Base-by-base conservation (phyloP, 2,888 invertebrate genomes). In the Acrobasis repandana region DNA sequence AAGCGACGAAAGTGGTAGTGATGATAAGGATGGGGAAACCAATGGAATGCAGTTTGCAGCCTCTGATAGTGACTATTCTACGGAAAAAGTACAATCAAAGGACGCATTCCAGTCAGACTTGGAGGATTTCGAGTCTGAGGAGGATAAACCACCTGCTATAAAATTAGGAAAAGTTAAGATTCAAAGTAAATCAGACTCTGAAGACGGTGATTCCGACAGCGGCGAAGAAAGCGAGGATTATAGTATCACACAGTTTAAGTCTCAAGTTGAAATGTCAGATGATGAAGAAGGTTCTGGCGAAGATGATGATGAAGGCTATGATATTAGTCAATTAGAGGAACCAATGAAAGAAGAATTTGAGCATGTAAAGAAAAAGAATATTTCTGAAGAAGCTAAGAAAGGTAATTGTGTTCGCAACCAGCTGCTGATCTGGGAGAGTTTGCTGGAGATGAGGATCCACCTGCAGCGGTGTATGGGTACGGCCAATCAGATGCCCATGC, bases 401-500 rank as follows among this genome's bases (percentile, higher is more conserved):
- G 96, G 95, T 1, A 83, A 90, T 14, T 94, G 94, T 75, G 95
- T 96, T 0, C 93, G 94, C 75, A 95, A 94, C 72, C 96, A 96
- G 77, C 80, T 96, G 34, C 88, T 93, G 47, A 77, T 97, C 1
- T 98, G 97, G 97, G 98, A 98, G 80, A 95, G 94, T 61, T 82
- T 98, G 5, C 81, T 98, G 28, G 98, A 98, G 86, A 93, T 95
- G 79, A 93, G 98, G 67, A 98, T 98, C 71, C 96, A 96, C 76
- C 84, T 98, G 28, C 98, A 98, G 82, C 96, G 97, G 80, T 94
- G 96, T 73, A 81, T 98, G 58, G 87, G 93, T 50, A 93, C 94
- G 14, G 94, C 95, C 0, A 98, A 98, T 83, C 95, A 95, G 78
- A 93, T 98, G 85, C 98, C 98, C 0, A 94, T 96, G 70, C 79